Conservation (phyloP, 2,888 invertebrate genomes). For the Patella pellucida region DNA sequence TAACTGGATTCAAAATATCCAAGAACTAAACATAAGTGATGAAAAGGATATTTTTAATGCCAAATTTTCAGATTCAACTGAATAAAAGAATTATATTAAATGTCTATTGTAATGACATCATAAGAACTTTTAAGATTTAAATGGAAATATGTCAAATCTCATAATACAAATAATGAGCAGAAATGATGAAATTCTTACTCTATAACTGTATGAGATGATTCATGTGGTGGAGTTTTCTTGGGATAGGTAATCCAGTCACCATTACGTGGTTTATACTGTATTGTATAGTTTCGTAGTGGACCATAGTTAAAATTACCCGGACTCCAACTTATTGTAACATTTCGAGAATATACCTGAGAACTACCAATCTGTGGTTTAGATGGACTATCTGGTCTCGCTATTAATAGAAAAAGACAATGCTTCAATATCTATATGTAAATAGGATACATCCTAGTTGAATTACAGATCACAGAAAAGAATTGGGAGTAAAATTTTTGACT, state of each 20-base stretch:
- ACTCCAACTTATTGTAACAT: constrained; percentile 98
- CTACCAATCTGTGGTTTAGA: constrained; percentile 88
- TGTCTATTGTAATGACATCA: no score
- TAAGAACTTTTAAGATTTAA: no score
- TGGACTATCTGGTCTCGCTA: constrained; percentile 88
- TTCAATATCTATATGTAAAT: no score
- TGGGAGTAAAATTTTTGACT: no score
- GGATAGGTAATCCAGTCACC: constrained; percentile 83
- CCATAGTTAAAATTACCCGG: constrained; percentile 95
- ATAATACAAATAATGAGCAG: background rate
- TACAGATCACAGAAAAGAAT: no score
- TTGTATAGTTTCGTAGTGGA: constrained; percentile 91
- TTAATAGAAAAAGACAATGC: no score
- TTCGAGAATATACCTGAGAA: constrained; percentile 90
- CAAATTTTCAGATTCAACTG: background rate
- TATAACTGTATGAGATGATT: constrained; percentile 88
- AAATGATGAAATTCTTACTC: constrained; percentile 69
- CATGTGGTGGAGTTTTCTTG: constrained; percentile 87
- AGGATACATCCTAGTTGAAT: no score
- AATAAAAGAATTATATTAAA: background rate
- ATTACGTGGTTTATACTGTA: constrained; percentile 77
- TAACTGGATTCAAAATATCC: no score
- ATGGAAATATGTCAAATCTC: no score
- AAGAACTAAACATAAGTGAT: no score
- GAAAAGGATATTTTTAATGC: no score